Evolutionary conservation across 2,797 vertebrate species (phyloP).

Genomic region (Hippopotamyrus pictus): DNA sequence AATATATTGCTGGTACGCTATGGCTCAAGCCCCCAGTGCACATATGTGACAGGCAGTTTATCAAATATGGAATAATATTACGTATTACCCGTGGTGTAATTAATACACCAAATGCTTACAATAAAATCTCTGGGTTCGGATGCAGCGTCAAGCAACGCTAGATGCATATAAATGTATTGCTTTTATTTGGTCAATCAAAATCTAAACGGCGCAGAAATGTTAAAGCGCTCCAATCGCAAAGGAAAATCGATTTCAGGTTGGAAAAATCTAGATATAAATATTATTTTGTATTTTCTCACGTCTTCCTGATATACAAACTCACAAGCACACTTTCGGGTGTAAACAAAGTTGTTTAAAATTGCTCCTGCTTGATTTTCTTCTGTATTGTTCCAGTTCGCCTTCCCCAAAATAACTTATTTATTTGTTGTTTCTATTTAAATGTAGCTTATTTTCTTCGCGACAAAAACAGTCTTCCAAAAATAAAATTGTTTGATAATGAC

Average conservation of each 20-base stretch:
- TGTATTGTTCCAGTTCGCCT: neutral
- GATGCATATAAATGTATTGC: constrained; percentile 2
- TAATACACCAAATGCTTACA: neutral
- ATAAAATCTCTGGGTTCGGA: neutral
- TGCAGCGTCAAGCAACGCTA: neutral
- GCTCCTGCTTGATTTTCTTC: constrained; percentile 18
- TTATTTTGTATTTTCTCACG: neutral
- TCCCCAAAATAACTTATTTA: constrained; percentile 13
- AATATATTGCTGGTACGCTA: neutral
- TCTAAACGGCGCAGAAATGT: neutral
- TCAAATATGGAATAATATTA: constrained; percentile 4
- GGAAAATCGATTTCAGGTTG: neutral
- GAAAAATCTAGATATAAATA: neutral
- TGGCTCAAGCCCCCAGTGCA: neutral
- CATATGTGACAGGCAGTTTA: constrained; percentile 2
- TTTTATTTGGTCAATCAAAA: constrained; percentile 10
- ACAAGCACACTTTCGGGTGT: constrained; percentile 4
- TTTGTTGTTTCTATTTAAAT: constrained; percentile 30
- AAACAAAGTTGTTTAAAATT: constrained; percentile 32
- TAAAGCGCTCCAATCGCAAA: neutral
- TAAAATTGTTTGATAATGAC: constrained; percentile 29
- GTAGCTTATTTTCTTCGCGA: constrained; percentile 30
- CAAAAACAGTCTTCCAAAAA: constrained; percentile 39
- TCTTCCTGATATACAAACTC: neutral
- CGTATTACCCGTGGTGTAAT: neutral